A percentile compares a stretch with the other conserved stretches of the same genome.
phyloP scores from a whole-genome alignment of 2,797 vertebrate genomes.

The Chrosomus eos region DNA sequence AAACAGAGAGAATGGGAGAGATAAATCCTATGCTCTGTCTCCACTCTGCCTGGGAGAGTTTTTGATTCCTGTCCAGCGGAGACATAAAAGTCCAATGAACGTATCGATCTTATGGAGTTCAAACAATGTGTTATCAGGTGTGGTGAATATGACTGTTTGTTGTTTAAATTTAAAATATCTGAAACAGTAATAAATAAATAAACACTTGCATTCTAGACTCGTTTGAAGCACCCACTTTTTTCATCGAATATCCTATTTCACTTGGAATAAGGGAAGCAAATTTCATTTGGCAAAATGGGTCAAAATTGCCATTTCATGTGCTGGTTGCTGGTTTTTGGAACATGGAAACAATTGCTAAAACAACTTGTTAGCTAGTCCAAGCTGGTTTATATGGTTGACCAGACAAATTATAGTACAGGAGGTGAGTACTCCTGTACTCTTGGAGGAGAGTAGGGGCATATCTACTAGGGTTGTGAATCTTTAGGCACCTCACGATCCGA shows the following conservation, averaged over 20 bases:
- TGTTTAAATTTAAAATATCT: background rate
- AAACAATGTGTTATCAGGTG: background rate
- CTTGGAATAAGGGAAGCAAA: background rate
- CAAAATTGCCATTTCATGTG: background rate
- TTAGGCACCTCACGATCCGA: background rate
- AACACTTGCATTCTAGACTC: background rate
- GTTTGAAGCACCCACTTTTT: background rate
- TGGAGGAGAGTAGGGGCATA: background rate
- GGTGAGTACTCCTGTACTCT: no score
- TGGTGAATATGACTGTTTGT: background rate
- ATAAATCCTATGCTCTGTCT: slow-evolving; percentile 39
- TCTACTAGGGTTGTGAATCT: background rate
- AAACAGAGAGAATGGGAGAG: slow-evolving; percentile 34
- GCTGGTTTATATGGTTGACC: background rate
- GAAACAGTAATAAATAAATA: background rate
- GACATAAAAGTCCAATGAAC: background rate
- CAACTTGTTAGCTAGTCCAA: background rate
- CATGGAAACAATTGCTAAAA: background rate
- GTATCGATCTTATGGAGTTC: background rate
- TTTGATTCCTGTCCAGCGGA: slow-evolving; percentile 19
- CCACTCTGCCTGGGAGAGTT: slow-evolving; percentile 20
- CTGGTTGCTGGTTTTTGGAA: background rate
- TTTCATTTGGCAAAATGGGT: background rate
- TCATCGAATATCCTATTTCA: background rate
- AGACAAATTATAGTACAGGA: background rate